Conservation (phyloP, 2,797 vertebrate species). For the Allobates femoralis region DNA sequence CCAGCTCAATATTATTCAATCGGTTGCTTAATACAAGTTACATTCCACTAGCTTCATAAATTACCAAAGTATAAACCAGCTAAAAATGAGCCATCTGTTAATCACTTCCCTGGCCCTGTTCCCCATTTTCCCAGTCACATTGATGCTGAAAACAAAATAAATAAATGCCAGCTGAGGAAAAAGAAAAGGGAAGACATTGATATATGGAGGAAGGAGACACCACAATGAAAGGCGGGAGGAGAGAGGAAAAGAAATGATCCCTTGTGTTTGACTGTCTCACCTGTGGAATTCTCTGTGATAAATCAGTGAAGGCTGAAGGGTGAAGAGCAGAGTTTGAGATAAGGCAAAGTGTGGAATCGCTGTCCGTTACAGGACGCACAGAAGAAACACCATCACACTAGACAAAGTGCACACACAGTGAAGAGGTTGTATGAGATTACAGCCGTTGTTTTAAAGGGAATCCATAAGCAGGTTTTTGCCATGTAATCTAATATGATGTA, state of each 20-base stretch:
- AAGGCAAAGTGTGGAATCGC: slow-evolving; percentile 74
- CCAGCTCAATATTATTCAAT: slow-evolving; percentile 76
- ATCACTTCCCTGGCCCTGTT: slow-evolving; percentile 66
- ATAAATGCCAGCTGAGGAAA: slow-evolving; percentile 71
- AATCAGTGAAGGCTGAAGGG: slow-evolving; percentile 83
- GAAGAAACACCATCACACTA: slow-evolving; percentile 58
- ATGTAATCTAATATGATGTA: too few species aligned
- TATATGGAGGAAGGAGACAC: slow-evolving; percentile 66
- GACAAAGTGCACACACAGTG: not conserved
- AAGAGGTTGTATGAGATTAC: not conserved
- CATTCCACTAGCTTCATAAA: slow-evolving; percentile 79
- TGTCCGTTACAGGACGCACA: slow-evolving; percentile 70
- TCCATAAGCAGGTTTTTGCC: too few species aligned
- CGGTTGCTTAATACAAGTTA: slow-evolving; percentile 78
- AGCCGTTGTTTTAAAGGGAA: too few species aligned
- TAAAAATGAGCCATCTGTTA: slow-evolving; percentile 77
- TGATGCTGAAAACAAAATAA: slow-evolving; percentile 65
- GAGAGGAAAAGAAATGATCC: slow-evolving; percentile 48
- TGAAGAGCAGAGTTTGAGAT: slow-evolving; percentile 78
- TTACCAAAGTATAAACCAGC: slow-evolving; percentile 73
- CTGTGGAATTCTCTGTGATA: slow-evolving; percentile 79
- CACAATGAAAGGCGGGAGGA: slow-evolving; percentile 64
- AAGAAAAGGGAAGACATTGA: slow-evolving; percentile 59
- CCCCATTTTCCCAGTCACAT: slow-evolving; percentile 65
- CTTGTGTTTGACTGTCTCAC: slow-evolving; percentile 77